Base-by-base conservation (phyloP, 92 coral and sea anemone species). In the Phymanthus crucifer region DNA sequence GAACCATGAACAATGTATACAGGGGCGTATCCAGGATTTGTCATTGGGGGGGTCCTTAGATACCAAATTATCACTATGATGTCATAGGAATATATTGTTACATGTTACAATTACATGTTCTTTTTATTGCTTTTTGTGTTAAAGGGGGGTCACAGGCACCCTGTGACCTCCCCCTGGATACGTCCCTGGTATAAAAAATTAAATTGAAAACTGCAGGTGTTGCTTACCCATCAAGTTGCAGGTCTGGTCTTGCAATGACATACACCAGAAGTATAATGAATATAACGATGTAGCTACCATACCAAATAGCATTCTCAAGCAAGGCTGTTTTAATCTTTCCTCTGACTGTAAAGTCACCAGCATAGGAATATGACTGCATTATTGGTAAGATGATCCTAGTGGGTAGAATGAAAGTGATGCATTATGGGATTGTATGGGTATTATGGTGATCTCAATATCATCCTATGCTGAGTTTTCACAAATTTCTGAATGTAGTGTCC, bases 321-420 rank as follows among this genome's bases (percentile, higher is more conserved):
- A 96, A 50, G 13, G 99, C 98, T 16, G 99, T 96, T 78, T 93
- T 96, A 27, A 96, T 93, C 86, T 96, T 96, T 43, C 99, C 99
- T 65, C 89, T 92, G n/a, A 96, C 94, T 47, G 99, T 91, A 66
- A 96, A 96, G 65, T 89, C 97, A 78, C 99, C 99, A 81, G 99
- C 99, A 48, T 96, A 96, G 9, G 99, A 96, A 84, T 96, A 96
- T 11, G 99, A 96, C 83, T 96, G 99, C 99, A 96, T 96, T 17
- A 96, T 87, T 48, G 99, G 99, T 58, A 96, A 83, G 73, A 96
- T 88, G 64, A 93, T 70, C 99, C 99, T 96, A 68, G 23, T 80
- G 75, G 74, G 23, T n/a, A 50, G 27, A 26, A 32, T 7, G 65
- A 72, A 18, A 61, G 2, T 24, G 13, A 45, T 24, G 75, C 61